Evolutionary conservation across 2,797 vertebrate genomes (phyloP).

Genomic region (Rhinogobio ventralis): DNA sequence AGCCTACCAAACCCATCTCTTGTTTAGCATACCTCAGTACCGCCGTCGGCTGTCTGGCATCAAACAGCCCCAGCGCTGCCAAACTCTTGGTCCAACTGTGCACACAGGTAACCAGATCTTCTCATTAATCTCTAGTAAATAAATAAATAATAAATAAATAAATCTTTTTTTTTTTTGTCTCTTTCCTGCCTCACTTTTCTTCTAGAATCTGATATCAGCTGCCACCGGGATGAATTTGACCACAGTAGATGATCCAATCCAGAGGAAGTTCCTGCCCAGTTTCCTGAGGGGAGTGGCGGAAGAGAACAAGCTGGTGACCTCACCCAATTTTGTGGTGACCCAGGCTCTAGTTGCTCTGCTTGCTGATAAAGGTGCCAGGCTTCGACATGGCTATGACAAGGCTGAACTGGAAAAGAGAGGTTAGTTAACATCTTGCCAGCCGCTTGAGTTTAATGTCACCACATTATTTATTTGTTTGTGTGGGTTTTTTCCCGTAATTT

Average conservation of each 20-base stretch:
- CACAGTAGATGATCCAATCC: slow-evolving; percentile 95
- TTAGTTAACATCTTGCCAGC: slow-evolving; percentile 65
- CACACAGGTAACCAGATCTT: slow-evolving; percentile 82
- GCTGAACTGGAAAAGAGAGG: slow-evolving; percentile 95
- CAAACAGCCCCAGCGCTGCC: slow-evolving; percentile 93
- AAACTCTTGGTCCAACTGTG: slow-evolving; percentile 96
- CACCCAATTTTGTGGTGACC: slow-evolving; percentile 97
- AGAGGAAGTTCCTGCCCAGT: slow-evolving; percentile 95
- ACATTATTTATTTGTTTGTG: not conserved
- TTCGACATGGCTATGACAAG: slow-evolving; percentile 92
- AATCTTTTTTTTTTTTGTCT: not conserved
- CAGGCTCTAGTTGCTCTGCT: slow-evolving; percentile 95
- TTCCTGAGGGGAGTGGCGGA: slow-evolving; percentile 94
- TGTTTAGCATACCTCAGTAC: slow-evolving; percentile 97
- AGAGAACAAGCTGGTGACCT: slow-evolving; percentile 97
- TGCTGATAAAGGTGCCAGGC: slow-evolving; percentile 93
- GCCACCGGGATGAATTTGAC: slow-evolving; percentile 97
- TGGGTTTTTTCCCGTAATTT: not conserved
- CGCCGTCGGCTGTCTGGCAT: slow-evolving; percentile 94
- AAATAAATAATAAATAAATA: no score
- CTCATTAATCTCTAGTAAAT: not conserved
- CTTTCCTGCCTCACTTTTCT: not conserved
- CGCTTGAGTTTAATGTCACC: not conserved
- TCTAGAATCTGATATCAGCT: slow-evolving; percentile 95
- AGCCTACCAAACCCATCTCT: slow-evolving; percentile 94